Evolutionary conservation across 2,113 vertebrate genomes (phyloP).

Genomic region (Sapajus apella): DNA sequence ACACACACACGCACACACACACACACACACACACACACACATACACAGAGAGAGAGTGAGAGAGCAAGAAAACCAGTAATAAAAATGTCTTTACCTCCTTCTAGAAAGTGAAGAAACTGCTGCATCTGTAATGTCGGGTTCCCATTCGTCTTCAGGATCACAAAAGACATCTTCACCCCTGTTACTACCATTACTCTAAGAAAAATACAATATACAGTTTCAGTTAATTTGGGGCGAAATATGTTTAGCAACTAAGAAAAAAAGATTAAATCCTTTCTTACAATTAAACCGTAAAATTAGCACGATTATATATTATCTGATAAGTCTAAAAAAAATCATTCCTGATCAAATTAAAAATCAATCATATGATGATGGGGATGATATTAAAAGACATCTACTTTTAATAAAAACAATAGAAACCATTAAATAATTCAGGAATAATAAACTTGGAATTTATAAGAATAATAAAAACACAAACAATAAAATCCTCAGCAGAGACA

Average conservation of each 20-base stretch:
- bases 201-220: background rate
- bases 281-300: background rate
- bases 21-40: background rate
- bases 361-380: background rate
- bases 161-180: constrained; percentile 93
- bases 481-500: background rate
- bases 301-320: background rate
- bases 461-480: background rate
- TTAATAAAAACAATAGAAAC: background rate
- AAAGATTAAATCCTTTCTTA: background rate
- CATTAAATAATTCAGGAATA: background rate
- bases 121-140: constrained; percentile 91
- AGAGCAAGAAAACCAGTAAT: background rate
- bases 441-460: background rate
- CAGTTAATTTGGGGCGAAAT: background rate
- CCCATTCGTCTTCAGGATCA: constrained; percentile 96
- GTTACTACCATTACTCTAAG: constrained; percentile 85
- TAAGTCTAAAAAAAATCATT: background rate
- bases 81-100: constrained; percentile 87
- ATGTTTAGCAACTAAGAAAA: background rate
- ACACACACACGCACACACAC: background rate
- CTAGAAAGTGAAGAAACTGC: constrained; percentile 89
- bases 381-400: background rate
- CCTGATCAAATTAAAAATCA: background rate
- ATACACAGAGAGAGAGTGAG: background rate